A percentile compares a stretch with the other conserved stretches of the same genome.
phyloP scores from a whole-genome alignment of 2,113 vertebrate genomes.

The Malurus elegans region DNA sequence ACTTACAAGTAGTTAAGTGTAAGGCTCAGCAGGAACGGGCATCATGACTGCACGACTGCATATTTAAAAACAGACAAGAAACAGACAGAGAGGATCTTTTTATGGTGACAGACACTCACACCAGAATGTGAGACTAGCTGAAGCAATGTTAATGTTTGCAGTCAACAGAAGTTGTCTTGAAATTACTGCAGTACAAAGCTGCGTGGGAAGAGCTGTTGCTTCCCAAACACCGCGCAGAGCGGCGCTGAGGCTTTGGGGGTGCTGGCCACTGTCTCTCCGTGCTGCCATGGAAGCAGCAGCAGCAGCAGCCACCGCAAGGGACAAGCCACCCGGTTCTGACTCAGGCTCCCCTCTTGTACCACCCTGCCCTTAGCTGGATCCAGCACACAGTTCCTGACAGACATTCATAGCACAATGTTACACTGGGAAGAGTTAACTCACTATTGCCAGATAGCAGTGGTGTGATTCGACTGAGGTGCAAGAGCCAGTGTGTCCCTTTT shows the following conservation, averaged over 20 bases:
- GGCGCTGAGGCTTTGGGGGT: accelerated
- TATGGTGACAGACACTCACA: conserved; percentile 49
- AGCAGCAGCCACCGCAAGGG: background rate
- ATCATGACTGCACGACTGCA: conserved; percentile 17
- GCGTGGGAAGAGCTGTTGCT: conserved; percentile 14
- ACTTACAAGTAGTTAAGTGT: conserved; percentile 41
- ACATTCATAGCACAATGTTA: background rate
- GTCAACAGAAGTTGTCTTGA: conserved; percentile 43
- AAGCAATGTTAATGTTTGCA: conserved; percentile 44
- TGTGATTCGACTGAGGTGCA: background rate
- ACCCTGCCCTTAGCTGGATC: background rate
- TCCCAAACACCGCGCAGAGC: background rate
- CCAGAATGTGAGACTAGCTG: conserved; percentile 49
- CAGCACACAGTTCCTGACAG: background rate
- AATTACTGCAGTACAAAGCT: conserved; percentile 15
- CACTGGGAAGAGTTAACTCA: background rate
- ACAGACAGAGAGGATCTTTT: conserved; percentile 47
- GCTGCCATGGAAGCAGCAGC: background rate
- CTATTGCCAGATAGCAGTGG: background rate
- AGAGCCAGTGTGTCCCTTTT: background rate
- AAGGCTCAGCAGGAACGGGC: conserved; percentile 41
- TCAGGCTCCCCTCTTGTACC: background rate
- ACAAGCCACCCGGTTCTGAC: background rate
- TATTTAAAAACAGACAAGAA: conserved; percentile 60
- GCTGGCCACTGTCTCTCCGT: background rate